Base-by-base conservation (phyloP, 1,140 invertebrate genomes). In the Hyposmocoma kahamanoa region DNA sequence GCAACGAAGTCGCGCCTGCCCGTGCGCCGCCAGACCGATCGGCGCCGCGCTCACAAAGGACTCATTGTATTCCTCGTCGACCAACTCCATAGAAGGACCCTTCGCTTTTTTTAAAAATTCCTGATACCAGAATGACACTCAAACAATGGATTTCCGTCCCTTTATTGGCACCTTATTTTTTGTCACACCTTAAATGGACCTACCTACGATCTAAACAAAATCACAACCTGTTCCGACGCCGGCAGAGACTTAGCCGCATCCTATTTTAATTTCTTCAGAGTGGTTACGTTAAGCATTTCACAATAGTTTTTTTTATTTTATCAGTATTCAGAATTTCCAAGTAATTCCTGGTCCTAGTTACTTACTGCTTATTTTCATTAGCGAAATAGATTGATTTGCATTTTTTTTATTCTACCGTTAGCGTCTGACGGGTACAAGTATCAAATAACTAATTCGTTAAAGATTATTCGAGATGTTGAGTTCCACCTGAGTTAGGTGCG, bases 81-180 rank as follows among this genome's bases (percentile, higher is more conserved):
- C 68, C 62, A 53, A 60, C 71, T 72, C 69, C 68, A 72, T 65
- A 63, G 58, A 76, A 72, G 56, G 66, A 70, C 75, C 76, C 69
- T 72, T 63, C 59, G 59, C 56, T 60, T 81, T 82, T 74, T 65
- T 53, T 51, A 56, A 22, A 66, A 81, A 80, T 81, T 78, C 79
- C 67, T 68, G 65, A 74, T 74, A 65, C 63, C 69, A 77, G 72
- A 80, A 78, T 74, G 75, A 79, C 75, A 78, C 59, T 62, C 81
- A 71, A 80, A 84, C 79, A 85, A 85, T 78, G 71, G 72, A 74
- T 83, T 85, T 85, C 81, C 81, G 81, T 85, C 79, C 81, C 67
- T 85, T 83, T 85, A 85, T 85, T 85, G 76, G 79, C 82, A 85
- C 79, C 82, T 82, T 75, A 79, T 75, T 85, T 85, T 85, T 83